Percentiles rank a stretch among this genome's conserved stretches.
Conservation (phyloP, 2,113 vertebrate species). For the Hymenochirus boettgeri region DNA sequence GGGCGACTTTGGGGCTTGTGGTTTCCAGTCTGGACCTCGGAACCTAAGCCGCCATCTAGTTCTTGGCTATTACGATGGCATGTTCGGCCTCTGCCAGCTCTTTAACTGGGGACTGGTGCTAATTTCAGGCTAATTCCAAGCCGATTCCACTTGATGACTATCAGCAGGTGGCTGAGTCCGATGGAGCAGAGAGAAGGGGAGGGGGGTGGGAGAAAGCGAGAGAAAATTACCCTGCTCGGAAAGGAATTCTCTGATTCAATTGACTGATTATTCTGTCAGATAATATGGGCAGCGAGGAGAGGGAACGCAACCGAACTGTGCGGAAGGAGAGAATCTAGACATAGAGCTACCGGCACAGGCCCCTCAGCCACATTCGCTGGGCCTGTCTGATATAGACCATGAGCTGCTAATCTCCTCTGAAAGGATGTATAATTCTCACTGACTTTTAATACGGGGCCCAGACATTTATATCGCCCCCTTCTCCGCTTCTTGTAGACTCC, state of each 20-base stretch:
- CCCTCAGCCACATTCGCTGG: background rate
- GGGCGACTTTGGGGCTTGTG: constrained; percentile 22
- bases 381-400: background rate
- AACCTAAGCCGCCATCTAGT: constrained; percentile 10
- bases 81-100: constrained; percentile 67
- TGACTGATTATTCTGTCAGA: constrained; percentile 78
- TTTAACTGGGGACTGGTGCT: constrained; percentile 89
- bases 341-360: constrained; percentile 15
- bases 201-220: constrained; percentile 71
- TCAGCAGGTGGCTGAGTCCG: constrained; percentile 78
- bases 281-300: constrained; percentile 38
- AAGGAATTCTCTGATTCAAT: constrained; percentile 81
- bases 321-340: constrained; percentile 20
- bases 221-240: constrained; percentile 79
- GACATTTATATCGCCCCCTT: too few relatives aligned
- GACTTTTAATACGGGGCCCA: background rate
- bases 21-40: constrained; percentile 26
- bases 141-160: constrained; percentile 82
- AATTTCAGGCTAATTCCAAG: constrained; percentile 97
- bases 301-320: constrained; percentile 17
- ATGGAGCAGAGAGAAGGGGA: constrained; percentile 64
- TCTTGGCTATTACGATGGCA: constrained; percentile 38
- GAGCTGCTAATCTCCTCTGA: background rate
- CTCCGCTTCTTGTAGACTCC: too few relatives aligned
- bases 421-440: background rate